Evolutionary conservation across 2,113 vertebrate species (phyloP).

Genomic region (Podocnemis expansa): DNA sequence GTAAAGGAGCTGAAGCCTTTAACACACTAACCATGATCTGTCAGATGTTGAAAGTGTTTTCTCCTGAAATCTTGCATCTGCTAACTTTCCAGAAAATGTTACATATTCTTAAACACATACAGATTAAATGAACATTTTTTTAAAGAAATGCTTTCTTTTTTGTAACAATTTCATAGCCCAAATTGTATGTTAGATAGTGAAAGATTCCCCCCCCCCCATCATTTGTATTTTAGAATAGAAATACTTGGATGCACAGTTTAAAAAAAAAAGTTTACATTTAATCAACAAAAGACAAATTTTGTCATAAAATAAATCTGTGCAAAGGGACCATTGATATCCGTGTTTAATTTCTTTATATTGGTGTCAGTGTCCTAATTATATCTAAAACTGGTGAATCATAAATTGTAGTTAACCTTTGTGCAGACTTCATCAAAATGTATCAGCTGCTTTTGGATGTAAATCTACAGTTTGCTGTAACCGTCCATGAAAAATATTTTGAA

Average conservation of each 20-base stretch:
- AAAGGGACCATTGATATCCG: background rate
- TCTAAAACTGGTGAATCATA: background rate
- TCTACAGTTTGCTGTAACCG: background rate
- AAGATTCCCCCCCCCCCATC: accelerated
- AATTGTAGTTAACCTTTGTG: background rate
- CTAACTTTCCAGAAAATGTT: background rate
- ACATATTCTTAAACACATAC: background rate
- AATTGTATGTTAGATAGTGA: background rate
- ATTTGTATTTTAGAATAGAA: background rate
- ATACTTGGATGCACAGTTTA: background rate
- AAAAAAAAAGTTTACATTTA: background rate
- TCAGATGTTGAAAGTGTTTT: conserved; percentile 9
- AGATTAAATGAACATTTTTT: background rate
- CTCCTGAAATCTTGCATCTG: background rate
- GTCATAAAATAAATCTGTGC: background rate
- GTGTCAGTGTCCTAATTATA: background rate
- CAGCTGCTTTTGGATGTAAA: background rate
- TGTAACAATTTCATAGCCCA: background rate
- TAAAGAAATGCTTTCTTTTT: background rate
- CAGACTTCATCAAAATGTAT: background rate
- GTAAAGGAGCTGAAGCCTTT: conserved; percentile 9
- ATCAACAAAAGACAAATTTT: background rate
- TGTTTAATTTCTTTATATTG: background rate
- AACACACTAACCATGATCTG: background rate
- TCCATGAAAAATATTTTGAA: background rate